phyloP scores from a whole-genome alignment of 2,113 vertebrate species.

The Sorex araneus region DNA sequence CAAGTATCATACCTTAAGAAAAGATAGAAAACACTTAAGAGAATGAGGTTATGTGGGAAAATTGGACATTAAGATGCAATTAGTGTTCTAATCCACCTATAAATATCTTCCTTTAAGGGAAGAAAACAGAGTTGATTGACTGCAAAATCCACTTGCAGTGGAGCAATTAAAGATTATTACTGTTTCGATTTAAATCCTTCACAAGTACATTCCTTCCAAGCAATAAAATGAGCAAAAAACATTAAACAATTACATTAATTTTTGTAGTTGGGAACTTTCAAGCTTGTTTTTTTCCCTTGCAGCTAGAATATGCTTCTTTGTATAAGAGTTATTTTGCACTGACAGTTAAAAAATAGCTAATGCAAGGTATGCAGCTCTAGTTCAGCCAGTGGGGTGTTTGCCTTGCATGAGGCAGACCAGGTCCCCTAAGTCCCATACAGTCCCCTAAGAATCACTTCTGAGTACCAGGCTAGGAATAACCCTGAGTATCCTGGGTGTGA shows the following conservation, averaged over 20 bases:
- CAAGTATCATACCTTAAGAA: conserved; percentile 26
- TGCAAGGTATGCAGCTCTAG: no score
- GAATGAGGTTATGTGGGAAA: not conserved
- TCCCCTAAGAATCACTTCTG: no score
- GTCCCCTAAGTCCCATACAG: no score
- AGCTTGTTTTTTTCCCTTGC: not conserved
- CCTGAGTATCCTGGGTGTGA: no score
- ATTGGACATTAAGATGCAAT: conserved; percentile 51
- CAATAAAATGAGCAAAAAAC: not conserved
- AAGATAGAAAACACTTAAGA: conserved; percentile 33
- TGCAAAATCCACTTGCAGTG: conserved; percentile 44
- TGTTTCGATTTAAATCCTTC: conserved; percentile 23
- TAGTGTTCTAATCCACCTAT: conserved; percentile 3
- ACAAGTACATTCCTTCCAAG: conserved; percentile 14
- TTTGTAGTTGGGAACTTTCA: conserved; percentile 17
- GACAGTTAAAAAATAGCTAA: not conserved
- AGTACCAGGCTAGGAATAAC: no score
- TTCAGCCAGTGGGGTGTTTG: no score
- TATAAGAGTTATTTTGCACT: not conserved
- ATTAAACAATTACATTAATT: conserved; percentile 36
- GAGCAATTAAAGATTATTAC: conserved; percentile 25
- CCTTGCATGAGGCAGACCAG: no score
- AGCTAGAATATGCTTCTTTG: not conserved
- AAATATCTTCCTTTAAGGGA: conserved; percentile 33
- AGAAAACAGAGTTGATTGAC: conserved; percentile 16